Evolutionary conservation across 1,140 invertebrate species (phyloP).

Genomic region (Globodera ellingtonae): DNA sequence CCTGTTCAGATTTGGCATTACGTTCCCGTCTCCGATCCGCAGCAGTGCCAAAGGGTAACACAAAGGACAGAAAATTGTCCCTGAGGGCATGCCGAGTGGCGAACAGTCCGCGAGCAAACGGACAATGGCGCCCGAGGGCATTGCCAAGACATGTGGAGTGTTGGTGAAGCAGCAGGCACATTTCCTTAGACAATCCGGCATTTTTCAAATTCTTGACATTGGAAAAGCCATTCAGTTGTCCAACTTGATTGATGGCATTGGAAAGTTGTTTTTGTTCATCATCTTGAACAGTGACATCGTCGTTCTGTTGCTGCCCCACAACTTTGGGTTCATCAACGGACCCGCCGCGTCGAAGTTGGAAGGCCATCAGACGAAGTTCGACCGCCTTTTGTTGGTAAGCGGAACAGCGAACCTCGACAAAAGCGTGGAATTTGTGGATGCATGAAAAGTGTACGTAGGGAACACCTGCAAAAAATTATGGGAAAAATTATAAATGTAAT

Average conservation of each 20-base stretch:
- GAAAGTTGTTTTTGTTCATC: not conserved
- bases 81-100: not conserved
- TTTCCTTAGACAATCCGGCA: not conserved
- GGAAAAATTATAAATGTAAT: too few relatives aligned
- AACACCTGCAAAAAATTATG: not conserved
- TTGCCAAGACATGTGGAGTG: constrained; percentile 6
- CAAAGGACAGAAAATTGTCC: constrained; percentile 9
- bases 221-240: not conserved
- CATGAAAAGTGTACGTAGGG: not conserved
- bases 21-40: not conserved
- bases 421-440: constrained; percentile 14
- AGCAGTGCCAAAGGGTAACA: constrained; percentile 1
- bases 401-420: constrained; percentile 4
- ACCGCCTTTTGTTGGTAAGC: constrained; percentile 10
- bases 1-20: not conserved
- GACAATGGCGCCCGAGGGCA: constrained; percentile 1
- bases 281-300: not conserved
- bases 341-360: not conserved
- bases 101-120: not conserved
- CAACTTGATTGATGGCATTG: not conserved
- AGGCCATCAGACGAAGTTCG: constrained; percentile 6
- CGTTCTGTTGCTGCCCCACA: not conserved
- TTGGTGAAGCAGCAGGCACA: constrained; percentile 13
- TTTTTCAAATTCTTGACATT: not conserved
- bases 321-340: not conserved